Base-by-base conservation (phyloP, 2,797 vertebrate species). In the Sebastes hubbsi region DNA sequence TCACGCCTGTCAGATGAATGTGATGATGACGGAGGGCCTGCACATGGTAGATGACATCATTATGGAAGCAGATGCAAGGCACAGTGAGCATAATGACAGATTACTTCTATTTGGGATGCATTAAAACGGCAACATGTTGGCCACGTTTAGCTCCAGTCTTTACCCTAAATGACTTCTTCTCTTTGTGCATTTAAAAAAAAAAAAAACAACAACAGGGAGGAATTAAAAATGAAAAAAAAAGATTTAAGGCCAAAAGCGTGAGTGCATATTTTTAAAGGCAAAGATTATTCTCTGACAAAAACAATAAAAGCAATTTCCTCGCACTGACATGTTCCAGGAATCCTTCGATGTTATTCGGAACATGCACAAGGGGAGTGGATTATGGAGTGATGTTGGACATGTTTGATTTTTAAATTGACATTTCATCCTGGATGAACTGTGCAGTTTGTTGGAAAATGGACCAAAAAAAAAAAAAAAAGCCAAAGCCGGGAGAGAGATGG, bases 251-350 rank as follows among this genome's bases (percentile, higher is more conserved):
- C 11, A 34, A 36, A 16, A 16, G 9, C 16, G 0, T 1, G 7
- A 46, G 24, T 27, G 25, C 1, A 46, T 29, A 52, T 70, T 75
- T 8, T 8, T 36, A 29, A 8, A 58, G 16, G 18, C n/a, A 25
- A 75, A 66, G 56, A 68, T 63, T 55, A 69, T 12, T 68, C 13
- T 46, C 38, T 1, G 8, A 42, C 18, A 62, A n/a, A 73, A 70
- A 36, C 13, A 74, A 70, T 52, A 22, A 79, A 77, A 83, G 5
- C 63, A 74, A 85, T 85, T 74, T 68, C 49, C 77, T 68, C 66
- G 14, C 66, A 2, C 6, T 36, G 46, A 74, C 64, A 60, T 83
- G 71, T 69, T 72, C 65, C 62, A n/a, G 64, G 29, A 80, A 73
- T 73, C 36, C 49, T n/a, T n/a, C 6, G 5, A 4, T 54, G 10